These are phyloP conservation scores for Myotis planiceps DNA, from an alignment of 2,797 vertebrate species.

Conservation along the genomic window DNA sequence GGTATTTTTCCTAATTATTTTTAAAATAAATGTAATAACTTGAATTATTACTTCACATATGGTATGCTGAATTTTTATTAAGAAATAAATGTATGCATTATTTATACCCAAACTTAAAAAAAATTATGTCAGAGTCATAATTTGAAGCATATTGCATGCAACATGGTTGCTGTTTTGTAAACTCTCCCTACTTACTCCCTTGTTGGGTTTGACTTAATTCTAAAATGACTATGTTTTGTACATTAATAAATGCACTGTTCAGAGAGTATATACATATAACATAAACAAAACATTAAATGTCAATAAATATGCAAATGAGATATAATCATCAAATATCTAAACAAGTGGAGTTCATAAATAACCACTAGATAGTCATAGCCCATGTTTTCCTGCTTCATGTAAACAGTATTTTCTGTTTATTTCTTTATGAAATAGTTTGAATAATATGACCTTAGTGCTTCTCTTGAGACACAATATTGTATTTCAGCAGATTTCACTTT, in stretches of 20 bases:
- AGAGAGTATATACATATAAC: not conserved
- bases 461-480: not conserved
- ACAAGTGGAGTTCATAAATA: not conserved
- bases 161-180: not conserved
- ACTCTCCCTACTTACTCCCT: not conserved
- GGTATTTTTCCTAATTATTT: not conserved
- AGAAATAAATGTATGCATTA: not conserved
- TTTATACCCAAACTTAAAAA: not conserved
- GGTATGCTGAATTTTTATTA: not conserved
- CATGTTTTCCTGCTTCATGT: not conserved
- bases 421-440: not conserved
- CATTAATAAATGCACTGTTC: not conserved
- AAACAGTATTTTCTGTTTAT: not conserved
- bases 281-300: not conserved
- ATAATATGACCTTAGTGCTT: not conserved
- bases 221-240: not conserved
- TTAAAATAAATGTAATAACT: not conserved
- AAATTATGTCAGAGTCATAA: not conserved
- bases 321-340: not conserved
- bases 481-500: not conserved
- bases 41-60: not conserved
- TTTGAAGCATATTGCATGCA: not conserved
- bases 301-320: not conserved
- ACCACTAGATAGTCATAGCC: too few relatives aligned
- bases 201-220: not conserved